Evolutionary conservation across 1,140 invertebrate species (phyloP), one percentile per base, ranked within the genome.

Genomic region (Mya arenaria): DNA sequence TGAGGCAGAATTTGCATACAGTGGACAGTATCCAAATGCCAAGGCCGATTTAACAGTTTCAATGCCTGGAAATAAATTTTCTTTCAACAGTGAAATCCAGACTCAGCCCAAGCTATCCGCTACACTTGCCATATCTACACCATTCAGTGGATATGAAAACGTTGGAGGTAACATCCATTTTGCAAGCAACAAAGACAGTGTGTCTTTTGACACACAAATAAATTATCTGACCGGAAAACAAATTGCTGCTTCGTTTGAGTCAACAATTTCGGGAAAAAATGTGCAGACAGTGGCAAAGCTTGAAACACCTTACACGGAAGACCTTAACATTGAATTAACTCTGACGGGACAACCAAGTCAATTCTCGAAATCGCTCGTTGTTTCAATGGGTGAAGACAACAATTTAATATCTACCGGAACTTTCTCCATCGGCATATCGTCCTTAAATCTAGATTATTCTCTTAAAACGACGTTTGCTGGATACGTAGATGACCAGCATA

Each of bases 261-360:
- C 52, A 25, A 55, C 30, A 55, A 28, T 52, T n/a, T 60, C 17
- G 19, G 36, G n/a, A 4, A 39, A 60, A 0, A 56, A 55, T 8
- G n/a, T 77, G 36, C 36, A 78, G 36, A 55, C 74, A 63, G 66
- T 34, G 23, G 60, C 37, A 5, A 52, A 52, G 48, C 44, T 78
- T 34, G 19, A 65, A 78, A 78, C 60, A 4, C 74, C 74, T 34
- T 78, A 65, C 41, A 65, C 74, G 0, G 62, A 78, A 30, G 83
- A 84, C 58, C 32, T 84, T 25, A 30, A n/a, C 13, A 65, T 84
- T 39, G 44, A 71, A n/a, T 25, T 73, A 4, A 17, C 15, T 52
- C 55, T 62, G 8, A 75, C 32, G 23, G 72, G 72, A 62, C 3
- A 75, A 37, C n/a, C 34, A 19, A 37, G 32, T 25, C 32, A 73